Evolutionary conservation across 2,888 invertebrate species (phyloP).

Genomic region (Spisula solida): DNA sequence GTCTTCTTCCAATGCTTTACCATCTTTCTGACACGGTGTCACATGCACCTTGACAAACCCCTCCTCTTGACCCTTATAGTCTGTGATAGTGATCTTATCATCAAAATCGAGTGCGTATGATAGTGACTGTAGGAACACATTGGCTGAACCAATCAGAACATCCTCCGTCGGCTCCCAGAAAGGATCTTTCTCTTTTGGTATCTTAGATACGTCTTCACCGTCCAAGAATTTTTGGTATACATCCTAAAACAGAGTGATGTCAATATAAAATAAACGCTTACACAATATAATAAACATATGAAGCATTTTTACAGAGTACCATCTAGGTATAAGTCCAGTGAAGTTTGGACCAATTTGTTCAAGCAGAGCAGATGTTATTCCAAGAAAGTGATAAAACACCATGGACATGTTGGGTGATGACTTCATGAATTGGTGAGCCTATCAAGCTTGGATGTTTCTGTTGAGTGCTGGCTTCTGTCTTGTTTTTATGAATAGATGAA

Average conservation of each 20-base stretch:
- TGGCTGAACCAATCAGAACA: constrained; percentile 86
- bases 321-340: too few relatives aligned
- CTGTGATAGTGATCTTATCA: constrained; percentile 85
- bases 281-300: too few relatives aligned
- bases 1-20: constrained; percentile 85
- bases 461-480: too few relatives aligned
- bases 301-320: too few relatives aligned
- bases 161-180: constrained; percentile 88
- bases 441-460: too few relatives aligned
- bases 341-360: too few relatives aligned
- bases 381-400: too few relatives aligned
- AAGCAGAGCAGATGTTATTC: too few relatives aligned
- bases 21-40: constrained; percentile 85
- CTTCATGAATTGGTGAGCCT: too few relatives aligned
- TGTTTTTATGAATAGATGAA: too few relatives aligned
- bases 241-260: constrained; percentile 79
- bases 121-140: constrained; percentile 87
- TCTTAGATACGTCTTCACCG: constrained; percentile 84
- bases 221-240: constrained; percentile 87
- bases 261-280: too few relatives aligned
- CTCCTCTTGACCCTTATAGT: constrained; percentile 87
- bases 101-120: constrained; percentile 87
- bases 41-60: constrained; percentile 85
- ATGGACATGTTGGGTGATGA: too few relatives aligned
- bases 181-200: constrained; percentile 86